Base-by-base conservation (phyloP, 2,888 invertebrate genomes). In the Orthosia cruda region DNA sequence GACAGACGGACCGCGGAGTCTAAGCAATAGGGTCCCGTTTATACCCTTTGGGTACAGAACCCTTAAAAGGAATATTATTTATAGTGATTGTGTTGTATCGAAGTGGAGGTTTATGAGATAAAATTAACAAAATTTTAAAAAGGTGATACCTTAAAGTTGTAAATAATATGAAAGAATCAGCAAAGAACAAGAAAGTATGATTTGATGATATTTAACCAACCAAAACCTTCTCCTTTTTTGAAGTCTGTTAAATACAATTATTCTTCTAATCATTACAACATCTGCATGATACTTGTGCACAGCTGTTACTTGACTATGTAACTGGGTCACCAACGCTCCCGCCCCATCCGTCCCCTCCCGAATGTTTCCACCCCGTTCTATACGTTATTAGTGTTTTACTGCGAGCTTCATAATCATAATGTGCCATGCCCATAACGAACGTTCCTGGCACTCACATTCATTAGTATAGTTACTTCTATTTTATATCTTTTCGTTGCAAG, bases 281-380 rank as follows among this genome's bases (percentile, higher is more conserved):
- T n/a, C 15, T 26, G 32, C 47, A 16, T 57, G 15, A 26, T 52
- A 4, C 4, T 45, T 13, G 32, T 23, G 40, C 3, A 40, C 69
- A 75, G 59, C 68, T 61, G 68, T 49, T 61, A 11, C 2, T 18
- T 74, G 40, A 1, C 2, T 4, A 75, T 49, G 61, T 52, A 76
- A 70, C 9, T 76, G 32, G 67, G 58, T 50, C 59, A 62, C 32
- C 1, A 45, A 5, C 57, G n/a, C 5, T 15, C 11, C 32, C n/a
- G 18, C 45, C 49, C 58, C 11, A 71, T 49, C 18, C 47, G 47
- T 49, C 59, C 20, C 23, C 0, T 4, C 0, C 26, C 64, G 61
- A 61, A 73, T 83, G 67, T 82, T 82, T 82, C 12, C 57, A 75
- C 20, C 55, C 47, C 40, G 64, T 70, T 75, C 70, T 68, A 69